Base-by-base conservation (phyloP, 2,797 vertebrate species). In the Chelon labrosus region DNA sequence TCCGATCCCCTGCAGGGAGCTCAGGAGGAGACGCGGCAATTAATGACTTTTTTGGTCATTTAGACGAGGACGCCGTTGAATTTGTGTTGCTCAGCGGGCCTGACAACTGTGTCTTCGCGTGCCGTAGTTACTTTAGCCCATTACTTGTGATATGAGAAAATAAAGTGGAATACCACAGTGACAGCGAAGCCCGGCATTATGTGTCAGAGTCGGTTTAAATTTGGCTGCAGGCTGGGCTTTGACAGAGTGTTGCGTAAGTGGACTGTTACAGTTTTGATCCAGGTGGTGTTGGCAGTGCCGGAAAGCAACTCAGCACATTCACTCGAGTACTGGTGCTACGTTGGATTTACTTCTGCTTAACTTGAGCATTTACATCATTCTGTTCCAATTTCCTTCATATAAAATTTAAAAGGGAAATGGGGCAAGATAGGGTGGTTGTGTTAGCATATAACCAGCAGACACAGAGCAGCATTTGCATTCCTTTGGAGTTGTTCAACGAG, bases 31-130 rank as follows among this genome's bases (percentile, higher is more conserved):
- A 70, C 20, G 56, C 63, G 35, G 71, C 80, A 89, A 87, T 91
- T 91, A 92, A 89, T 90, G 64, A 86, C 72, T 80, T 88, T 86
- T 89, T 85, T 79, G 73, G 81, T 86, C 68, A 89, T 90, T 89
- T 82, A 79, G 62, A 80, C 0, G 42, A 85, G 63, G 68, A 78
- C 59, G 27, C 10, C 1, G 12, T 56, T 73, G 77, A 86, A 81
- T 83, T 79, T 64, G 59, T 80, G 85, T 74, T 63, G 66, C 69
- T 82, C 46, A 42, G 50, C 70, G 76, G 67, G 50, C 55, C 31
- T 87, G 80, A 89, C 65, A 81, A 85, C 75, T 68, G 60, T 61
- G 70, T 83, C 80, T 78, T 44, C 14, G 44, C 37, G 27, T 71
- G 57, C 64, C 61, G 70, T 4, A 17, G 51, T 70, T 73, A 63